These are phyloP conservation scores for Bellardia pandia DNA, from an alignment of 2,888 invertebrate species.

Conservation along the genomic window DNA sequence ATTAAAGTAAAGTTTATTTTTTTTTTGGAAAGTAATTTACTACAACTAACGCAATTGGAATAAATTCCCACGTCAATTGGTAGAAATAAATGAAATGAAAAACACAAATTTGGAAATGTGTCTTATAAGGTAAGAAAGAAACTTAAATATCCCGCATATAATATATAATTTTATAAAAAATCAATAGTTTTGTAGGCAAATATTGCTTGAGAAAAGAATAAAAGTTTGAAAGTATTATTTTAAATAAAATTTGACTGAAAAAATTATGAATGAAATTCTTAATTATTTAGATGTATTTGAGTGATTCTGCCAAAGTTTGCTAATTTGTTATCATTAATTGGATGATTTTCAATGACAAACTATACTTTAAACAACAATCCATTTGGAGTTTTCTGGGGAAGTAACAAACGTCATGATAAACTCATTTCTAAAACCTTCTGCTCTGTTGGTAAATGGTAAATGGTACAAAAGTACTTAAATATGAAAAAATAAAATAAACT, in stretches of 20 bases:
- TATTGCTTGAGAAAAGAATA: too few species aligned
- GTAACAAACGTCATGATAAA: neutral
- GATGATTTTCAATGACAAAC: too few species aligned
- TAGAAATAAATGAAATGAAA: neutral
- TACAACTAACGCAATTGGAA: slow-evolving; percentile 19
- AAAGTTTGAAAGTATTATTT: too few species aligned
- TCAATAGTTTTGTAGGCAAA: too few species aligned
- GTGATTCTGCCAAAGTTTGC: too few species aligned
- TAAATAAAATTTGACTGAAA: too few species aligned
- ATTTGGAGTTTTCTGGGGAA: neutral
- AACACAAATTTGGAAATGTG: neutral
- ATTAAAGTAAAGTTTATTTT: neutral
- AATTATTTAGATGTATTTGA: too few species aligned
- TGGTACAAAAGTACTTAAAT: slow-evolving; percentile 16
- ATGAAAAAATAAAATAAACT: neutral
- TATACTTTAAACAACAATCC: neutral
- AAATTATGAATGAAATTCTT: too few species aligned
- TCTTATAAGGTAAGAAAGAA: neutral
- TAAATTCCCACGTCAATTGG: slow-evolving; percentile 40
- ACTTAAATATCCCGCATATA: neutral
- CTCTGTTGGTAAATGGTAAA: slow-evolving; percentile 2
- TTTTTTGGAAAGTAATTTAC: slow-evolving; percentile 37
- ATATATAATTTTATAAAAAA: too few species aligned
- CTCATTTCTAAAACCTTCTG: neutral
- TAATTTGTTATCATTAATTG: too few species aligned